Base-by-base conservation (phyloP, 2,797 vertebrate species). In the Chelonia mydas region DNA sequence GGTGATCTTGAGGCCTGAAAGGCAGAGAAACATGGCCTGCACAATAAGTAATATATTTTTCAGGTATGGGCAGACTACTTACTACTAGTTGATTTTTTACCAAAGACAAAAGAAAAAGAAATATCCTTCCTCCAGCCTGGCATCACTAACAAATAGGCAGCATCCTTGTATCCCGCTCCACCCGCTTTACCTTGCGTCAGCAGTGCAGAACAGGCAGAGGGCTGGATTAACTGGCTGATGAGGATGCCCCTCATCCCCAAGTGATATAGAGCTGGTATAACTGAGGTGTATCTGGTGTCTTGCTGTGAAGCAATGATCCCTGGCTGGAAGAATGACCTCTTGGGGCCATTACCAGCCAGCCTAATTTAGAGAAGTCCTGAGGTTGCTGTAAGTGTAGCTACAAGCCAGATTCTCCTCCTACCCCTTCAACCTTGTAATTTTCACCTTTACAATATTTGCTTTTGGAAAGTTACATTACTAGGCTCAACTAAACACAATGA, bases 31-130 rank as follows among this genome's bases (percentile, higher is more conserved):
- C 15, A 80, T 6, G 27, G 19, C 6, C n/a, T 23, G 33, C 4
- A 5, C n/a, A 82, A 7, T 51, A 90, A 54, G 28, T n/a, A 68
- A 68, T 37, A 37, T 25, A 37, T 68, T 81, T 37, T 80, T 17
- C 79, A 28, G 3, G 47, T 77, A 77, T 1, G 33, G 21, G 53
- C 25, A 90, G 57, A 33, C 50, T 82, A 59, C 12, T 80, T 77
- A 33, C 6, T 8, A 31, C 55, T 85, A 31, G 7, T 17, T 83
- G 51, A 50, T 80, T 61, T 80, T 49, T 77, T 77, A 77, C 19
- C 45, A 15, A 3, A 88, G 61, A 59, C 15, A 86, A 91, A 88
- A 74, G n/a, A 59, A 93, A 33, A 12, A 11, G 53, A 47, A 41
- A 0, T 11, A 86, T 21, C 21, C 5, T 2, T 2, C 72, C 59